phyloP scores from a whole-genome alignment of 2,888 invertebrate species.

The Trilocha varians region DNA sequence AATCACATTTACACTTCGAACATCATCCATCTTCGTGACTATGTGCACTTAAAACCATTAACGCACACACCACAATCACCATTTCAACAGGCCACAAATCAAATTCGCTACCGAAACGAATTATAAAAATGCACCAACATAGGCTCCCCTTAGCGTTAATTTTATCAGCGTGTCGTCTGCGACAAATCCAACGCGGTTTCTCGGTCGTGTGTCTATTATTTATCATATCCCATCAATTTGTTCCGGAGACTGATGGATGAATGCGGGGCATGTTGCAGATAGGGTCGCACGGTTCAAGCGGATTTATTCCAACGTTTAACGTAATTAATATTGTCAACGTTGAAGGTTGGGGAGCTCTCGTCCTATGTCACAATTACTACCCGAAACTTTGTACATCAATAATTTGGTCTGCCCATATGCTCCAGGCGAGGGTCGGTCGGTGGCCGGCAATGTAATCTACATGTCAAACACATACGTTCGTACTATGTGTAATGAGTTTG shows the following conservation, averaged over 20 bases:
- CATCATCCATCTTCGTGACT: too few relatives aligned
- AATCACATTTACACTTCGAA: too few relatives aligned
- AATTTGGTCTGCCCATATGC: neutral
- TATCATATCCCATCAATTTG: conserved; percentile 48
- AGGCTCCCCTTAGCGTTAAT: conserved; percentile 8
- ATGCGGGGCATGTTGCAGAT: conserved; percentile 17
- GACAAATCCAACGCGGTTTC: conserved; percentile 4
- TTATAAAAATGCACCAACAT: conserved; percentile 14
- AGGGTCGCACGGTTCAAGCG: conserved; percentile 10
- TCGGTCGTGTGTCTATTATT: conserved; percentile 28
- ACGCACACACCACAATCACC: neutral
- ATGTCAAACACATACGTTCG: too few relatives aligned
- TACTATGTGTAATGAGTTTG: too few relatives aligned
- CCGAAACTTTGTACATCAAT: neutral
- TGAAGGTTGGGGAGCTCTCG: neutral
- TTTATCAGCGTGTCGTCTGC: conserved; percentile 5
- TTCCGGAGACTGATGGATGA: conserved; percentile 32
- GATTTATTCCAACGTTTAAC: conserved; percentile 7
- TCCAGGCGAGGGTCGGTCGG: too few relatives aligned
- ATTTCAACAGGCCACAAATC: conserved; percentile 3
- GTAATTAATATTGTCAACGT: conserved; percentile 1
- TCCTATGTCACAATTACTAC: neutral
- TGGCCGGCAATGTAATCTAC: too few relatives aligned
- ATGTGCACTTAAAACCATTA: neutral
- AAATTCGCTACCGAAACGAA: conserved; percentile 14